phyloP scores from a whole-genome alignment of 2,797 vertebrate genomes.

The Sebastes diaconus region DNA sequence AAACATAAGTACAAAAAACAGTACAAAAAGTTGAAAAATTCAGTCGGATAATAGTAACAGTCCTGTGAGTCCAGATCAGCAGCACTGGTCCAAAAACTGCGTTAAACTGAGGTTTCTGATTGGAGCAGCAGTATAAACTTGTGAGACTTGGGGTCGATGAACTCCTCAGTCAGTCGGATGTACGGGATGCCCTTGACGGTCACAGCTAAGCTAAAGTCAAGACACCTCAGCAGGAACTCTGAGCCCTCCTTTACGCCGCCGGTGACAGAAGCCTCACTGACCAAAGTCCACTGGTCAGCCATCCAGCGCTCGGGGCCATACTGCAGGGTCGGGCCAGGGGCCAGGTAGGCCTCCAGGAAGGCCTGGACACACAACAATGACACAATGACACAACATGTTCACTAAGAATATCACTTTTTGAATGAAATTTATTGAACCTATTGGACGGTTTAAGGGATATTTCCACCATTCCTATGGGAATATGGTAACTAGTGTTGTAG shows the following conservation, averaged over 20 bases:
- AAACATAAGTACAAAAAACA: constrained; percentile 65
- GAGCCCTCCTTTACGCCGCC: constrained; percentile 87
- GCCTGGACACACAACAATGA: constrained; percentile 81
- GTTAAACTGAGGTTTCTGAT: constrained; percentile 94
- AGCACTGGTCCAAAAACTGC: background rate
- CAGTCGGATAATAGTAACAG: constrained; percentile 39
- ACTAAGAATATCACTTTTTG: background rate
- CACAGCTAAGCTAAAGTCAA: constrained; percentile 94
- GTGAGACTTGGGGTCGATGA: constrained; percentile 95
- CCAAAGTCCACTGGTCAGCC: constrained; percentile 92
- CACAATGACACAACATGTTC: background rate
- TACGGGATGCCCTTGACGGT: constrained; percentile 92
- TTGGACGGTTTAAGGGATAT: background rate
- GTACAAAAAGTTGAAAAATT: constrained; percentile 69
- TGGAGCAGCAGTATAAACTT: constrained; percentile 95
- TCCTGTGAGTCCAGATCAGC: constrained; percentile 68
- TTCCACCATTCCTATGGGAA: background rate
- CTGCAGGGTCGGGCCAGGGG: constrained; percentile 91
- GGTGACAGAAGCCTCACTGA: constrained; percentile 95
- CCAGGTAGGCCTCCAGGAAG: constrained; percentile 95
- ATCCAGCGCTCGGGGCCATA: constrained; percentile 93
- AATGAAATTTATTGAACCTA: background rate
- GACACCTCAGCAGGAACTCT: constrained; percentile 91
- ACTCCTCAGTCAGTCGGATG: constrained; percentile 92
- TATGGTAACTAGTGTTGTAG: background rate